Evolutionary conservation across 2,888 invertebrate genomes (phyloP), one percentile per base, ranked within the genome.

Genomic region (Lysandra coridon): DNA sequence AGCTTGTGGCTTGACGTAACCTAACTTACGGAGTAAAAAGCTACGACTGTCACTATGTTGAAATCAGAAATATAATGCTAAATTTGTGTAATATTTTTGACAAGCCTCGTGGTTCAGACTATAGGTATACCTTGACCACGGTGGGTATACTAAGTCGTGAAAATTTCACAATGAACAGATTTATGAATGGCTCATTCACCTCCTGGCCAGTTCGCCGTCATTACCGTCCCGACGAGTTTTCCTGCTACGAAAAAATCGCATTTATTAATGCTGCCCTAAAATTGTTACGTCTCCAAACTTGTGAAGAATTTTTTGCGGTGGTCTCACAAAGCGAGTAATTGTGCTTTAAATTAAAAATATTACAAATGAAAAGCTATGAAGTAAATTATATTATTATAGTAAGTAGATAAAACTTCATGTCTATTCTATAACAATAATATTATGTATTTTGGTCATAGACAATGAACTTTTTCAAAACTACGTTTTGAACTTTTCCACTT

Each of bases 141-240:
- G 40, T 77, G n/a, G 33, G 77, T 60, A 37, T 6, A 17, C 12
- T n/a, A 40, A 49, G 49, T 23, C 23, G 23, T 44, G 49, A 37
- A 69, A 69, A 79, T 23, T 62, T 73, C 74, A 80, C 79, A 80
- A 80, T 81, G 81, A 82, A 81, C 80, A 82, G 73, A 78, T 40
- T 80, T 80, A 81, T 83, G 82, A 83, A 83, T 83, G 81, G 80
- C 73, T 80, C 81, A 81, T 81, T 81, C 81, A 81, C 77, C 6
- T 33, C 5, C 64, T 30, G 40, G 69, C 78, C 49, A n/a, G 78
- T 64, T 69, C 57, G 7, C 3, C 5, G 49, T 44, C 33, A 33
- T 30, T 33, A 57, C 30, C 75, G 69, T 78, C 64, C 14, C n/a
- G 64, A 78, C 78, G 40, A 64, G 78, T 69, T 78, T 64, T 44